Percentiles rank a stretch among this genome's conserved stretches.
phyloP scores from a whole-genome alignment of 1,140 invertebrate species.

The Phenacoccus solenopsis region DNA sequence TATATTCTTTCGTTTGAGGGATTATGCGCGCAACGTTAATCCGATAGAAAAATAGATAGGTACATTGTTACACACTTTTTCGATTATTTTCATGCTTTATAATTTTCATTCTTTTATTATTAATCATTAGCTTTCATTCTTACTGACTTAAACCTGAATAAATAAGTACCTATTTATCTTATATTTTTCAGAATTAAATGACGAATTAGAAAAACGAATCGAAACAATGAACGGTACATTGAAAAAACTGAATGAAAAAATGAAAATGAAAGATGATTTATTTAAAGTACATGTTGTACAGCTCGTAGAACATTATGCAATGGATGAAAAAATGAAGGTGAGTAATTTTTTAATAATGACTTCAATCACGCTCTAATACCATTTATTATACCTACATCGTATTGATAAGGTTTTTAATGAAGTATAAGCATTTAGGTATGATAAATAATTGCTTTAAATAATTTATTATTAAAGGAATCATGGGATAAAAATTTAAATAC shows the following conservation, averaged over 20 bases:
- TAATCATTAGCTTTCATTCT: too few species aligned
- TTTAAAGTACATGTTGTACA: background rate
- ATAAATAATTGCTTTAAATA: background rate
- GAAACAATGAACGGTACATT: background rate
- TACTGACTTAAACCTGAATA: too few species aligned
- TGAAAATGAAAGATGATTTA: background rate
- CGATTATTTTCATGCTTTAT: too few species aligned
- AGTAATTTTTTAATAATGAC: background rate
- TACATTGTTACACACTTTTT: too few species aligned
- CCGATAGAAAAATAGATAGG: too few species aligned
- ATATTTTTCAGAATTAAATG: background rate
- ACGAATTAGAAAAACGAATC: background rate
- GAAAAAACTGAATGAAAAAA: background rate
- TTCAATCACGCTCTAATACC: too few species aligned
- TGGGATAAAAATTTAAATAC: too few species aligned
- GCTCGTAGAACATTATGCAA: background rate
- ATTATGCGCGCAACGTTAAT: too few species aligned
- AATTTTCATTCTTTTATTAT: too few species aligned
- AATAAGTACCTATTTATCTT: too few species aligned
- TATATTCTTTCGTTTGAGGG: too few species aligned
- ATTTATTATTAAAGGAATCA: background rate
- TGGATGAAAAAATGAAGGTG: background rate
- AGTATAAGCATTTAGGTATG: background rate
- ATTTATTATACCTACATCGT: background rate
- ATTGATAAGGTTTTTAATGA: background rate